A percentile compares a stretch with the other conserved stretches of the same genome.
Evolutionary conservation across 2,113 vertebrate species (phyloP).

Genomic region (Hassar affinis): DNA sequence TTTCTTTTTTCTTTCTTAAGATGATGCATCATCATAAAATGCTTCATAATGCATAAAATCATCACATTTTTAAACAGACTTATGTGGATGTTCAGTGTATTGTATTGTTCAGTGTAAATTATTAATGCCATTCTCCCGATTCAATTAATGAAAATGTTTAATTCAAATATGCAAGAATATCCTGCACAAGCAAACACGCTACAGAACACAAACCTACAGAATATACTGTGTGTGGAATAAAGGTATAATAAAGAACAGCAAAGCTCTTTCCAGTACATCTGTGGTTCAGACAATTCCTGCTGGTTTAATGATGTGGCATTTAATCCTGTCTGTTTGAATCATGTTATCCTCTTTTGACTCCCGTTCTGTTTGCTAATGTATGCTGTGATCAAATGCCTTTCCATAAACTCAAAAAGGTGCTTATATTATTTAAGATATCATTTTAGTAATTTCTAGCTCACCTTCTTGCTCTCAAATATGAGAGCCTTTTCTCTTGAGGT

Average conservation of each 20-base stretch:
- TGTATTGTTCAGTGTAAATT: neutral
- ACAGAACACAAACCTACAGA: neutral
- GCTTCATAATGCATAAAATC: neutral
- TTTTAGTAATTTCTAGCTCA: neutral
- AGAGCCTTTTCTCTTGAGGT: neutral
- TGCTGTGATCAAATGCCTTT: conserved; percentile 5
- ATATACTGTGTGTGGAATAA: neutral
- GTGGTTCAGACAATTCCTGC: neutral
- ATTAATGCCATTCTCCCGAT: neutral
- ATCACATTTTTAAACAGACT: neutral
- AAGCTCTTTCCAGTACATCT: conserved; percentile 15
- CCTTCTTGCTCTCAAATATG: neutral
- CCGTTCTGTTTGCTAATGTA: neutral
- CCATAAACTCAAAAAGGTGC: neutral
- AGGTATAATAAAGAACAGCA: conserved; percentile 25
- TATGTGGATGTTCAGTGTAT: neutral
- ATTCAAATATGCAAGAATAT: neutral
- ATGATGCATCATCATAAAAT: neutral
- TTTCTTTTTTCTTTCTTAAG: too few relatives aligned
- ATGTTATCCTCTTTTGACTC: neutral
- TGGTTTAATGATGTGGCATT: neutral
- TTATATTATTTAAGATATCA: neutral
- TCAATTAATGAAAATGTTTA: neutral
- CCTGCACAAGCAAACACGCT: conserved; percentile 1
- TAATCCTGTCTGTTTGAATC: neutral